Conservation (phyloP, 2,113 vertebrate species). For the Ia io region DNA sequence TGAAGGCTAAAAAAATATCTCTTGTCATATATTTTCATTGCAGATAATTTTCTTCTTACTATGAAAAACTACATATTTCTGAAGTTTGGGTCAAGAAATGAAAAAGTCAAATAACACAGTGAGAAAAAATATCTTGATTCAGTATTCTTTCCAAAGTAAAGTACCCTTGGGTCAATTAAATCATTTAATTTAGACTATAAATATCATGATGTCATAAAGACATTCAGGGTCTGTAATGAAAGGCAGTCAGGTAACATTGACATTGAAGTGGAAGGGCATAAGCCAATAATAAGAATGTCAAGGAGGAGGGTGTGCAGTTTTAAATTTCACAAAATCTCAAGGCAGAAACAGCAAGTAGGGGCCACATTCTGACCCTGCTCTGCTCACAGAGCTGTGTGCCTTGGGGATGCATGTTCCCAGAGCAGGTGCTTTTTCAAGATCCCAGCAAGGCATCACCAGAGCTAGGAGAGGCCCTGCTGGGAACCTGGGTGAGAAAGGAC, state of each 20-base stretch:
- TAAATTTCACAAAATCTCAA: background rate
- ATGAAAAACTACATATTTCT: background rate
- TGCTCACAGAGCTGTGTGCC: background rate
- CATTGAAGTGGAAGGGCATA: background rate
- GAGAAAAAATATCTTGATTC: background rate
- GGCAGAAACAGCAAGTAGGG: background rate
- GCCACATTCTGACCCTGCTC: background rate
- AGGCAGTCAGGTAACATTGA: background rate
- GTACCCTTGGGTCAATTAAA: background rate
- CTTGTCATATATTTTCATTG: background rate
- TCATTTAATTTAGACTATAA: background rate
- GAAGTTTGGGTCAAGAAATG: background rate
- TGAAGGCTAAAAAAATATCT: background rate
- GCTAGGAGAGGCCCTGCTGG: background rate
- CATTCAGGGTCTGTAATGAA: background rate
- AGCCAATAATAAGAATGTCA: background rate
- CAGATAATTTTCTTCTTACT: background rate
- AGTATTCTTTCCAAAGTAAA: slow-evolving; percentile 12
- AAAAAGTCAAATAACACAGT: slow-evolving; percentile 19
- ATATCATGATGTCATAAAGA: background rate
- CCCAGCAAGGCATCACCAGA: background rate
- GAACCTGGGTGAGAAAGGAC: background rate
- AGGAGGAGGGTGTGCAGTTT: background rate
- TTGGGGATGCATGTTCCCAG: background rate
- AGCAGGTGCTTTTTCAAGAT: background rate